phyloP scores from a whole-genome alignment of 2,797 vertebrate genomes.

The Pseudochromis fuscus region DNA sequence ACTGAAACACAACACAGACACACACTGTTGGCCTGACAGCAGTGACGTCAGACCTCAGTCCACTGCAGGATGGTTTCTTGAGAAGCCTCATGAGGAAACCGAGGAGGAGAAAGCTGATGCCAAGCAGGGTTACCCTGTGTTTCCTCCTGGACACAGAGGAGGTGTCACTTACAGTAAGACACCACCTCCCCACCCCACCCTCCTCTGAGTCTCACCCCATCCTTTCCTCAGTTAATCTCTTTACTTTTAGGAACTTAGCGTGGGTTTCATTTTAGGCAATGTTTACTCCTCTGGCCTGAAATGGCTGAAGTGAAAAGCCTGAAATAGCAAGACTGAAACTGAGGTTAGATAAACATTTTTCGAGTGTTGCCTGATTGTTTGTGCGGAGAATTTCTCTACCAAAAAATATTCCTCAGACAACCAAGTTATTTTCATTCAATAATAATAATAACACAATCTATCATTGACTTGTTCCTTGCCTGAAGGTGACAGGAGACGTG shows the following conservation, averaged over 20 bases:
- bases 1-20: neutral
- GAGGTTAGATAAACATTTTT: conserved; percentile 41
- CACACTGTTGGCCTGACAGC: neutral
- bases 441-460: conserved; percentile 20
- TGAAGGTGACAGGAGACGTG: neutral
- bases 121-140: conserved; percentile 28
- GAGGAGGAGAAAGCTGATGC: conserved; percentile 41
- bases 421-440: conserved; percentile 7
- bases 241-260: conserved; percentile 27
- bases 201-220: conserved; percentile 47
- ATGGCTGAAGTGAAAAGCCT: conserved; percentile 59
- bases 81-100: conserved; percentile 39
- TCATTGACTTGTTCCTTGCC: conserved; percentile 2
- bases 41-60: conserved; percentile 40
- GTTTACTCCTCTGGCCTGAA: conserved; percentile 67
- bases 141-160: conserved; percentile 33
- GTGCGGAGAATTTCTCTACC: conserved; percentile 15
- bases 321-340: conserved; percentile 49
- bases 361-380: conserved; percentile 22
- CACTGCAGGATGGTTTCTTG: conserved; percentile 32
- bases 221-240: conserved; percentile 47
- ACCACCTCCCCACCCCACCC: conserved; percentile 34
- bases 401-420: neutral
- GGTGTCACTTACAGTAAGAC: conserved; percentile 67
- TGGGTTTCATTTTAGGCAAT: conserved; percentile 73